A percentile compares a stretch with the other conserved stretches of the same genome.
Conservation (phyloP, 2,797 vertebrate genomes). For the Cryptoblepharus egeriae region DNA sequence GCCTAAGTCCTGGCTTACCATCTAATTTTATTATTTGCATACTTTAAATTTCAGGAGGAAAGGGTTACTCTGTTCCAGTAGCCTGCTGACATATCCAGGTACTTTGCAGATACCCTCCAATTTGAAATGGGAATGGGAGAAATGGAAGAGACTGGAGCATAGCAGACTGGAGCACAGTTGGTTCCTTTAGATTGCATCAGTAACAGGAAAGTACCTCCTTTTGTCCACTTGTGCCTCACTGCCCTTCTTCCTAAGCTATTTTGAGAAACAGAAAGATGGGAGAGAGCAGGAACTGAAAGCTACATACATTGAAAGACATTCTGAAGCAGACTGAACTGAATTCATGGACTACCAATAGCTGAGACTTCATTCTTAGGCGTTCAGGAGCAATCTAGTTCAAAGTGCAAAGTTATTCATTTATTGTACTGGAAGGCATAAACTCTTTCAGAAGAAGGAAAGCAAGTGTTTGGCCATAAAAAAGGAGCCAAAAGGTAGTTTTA, state of each 20-base stretch:
- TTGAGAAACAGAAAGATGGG: background rate
- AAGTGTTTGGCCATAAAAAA: background rate
- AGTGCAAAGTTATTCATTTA: constrained; percentile 10
- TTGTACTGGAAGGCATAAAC: background rate
- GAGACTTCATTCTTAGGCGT: background rate
- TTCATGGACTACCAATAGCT: background rate
- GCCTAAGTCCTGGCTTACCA: no score
- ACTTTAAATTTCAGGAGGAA: background rate
- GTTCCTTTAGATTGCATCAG: background rate
- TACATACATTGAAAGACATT: background rate
- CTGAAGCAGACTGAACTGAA: background rate
- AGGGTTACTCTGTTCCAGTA: background rate
- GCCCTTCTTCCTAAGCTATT: background rate
- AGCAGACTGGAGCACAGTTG: background rate
- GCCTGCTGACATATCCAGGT: background rate
- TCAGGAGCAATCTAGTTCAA: background rate
- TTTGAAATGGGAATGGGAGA: background rate
- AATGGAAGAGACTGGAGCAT: background rate
- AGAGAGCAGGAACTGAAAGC: background rate
- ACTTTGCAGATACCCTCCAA: background rate
- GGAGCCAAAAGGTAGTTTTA: background rate
- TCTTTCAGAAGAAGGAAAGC: background rate
- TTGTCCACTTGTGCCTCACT: background rate
- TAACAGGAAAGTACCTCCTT: background rate
- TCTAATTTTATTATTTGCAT: background rate